phyloP scores from a whole-genome alignment of 2,797 vertebrate species.

The Malurus leucopterus region DNA sequence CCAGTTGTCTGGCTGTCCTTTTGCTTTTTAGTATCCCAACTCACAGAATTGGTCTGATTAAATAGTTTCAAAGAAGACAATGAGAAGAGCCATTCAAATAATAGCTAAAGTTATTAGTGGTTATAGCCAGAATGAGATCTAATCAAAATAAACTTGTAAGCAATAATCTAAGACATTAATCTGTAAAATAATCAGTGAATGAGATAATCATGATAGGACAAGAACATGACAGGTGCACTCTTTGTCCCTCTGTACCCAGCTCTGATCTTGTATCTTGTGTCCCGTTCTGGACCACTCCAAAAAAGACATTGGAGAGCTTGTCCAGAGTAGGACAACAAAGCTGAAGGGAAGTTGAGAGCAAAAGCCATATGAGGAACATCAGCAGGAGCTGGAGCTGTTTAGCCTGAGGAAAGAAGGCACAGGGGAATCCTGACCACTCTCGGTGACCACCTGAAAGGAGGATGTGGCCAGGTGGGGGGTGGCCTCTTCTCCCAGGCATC shows the following conservation, averaged over 20 bases:
- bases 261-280: background rate
- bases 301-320: background rate
- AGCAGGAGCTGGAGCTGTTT: background rate
- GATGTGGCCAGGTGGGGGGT: accelerated
- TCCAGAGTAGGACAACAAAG: background rate
- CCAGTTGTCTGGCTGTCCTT: background rate
- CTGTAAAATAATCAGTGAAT: background rate
- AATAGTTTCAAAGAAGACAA: background rate
- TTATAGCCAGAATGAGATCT: background rate
- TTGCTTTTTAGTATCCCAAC: background rate
- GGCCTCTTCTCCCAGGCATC: accelerated
- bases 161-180: background rate
- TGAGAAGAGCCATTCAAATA: background rate
- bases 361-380: background rate
- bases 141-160: background rate
- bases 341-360: background rate
- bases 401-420: background rate
- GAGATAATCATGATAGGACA: background rate
- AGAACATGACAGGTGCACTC: background rate
- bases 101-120: background rate
- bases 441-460: too few relatives aligned
- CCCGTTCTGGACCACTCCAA: background rate
- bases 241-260: background rate
- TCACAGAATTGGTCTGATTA: background rate
- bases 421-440: background rate